Conservation (phyloP, 2,888 invertebrate genomes). For the Yponomeuta malinellus region DNA sequence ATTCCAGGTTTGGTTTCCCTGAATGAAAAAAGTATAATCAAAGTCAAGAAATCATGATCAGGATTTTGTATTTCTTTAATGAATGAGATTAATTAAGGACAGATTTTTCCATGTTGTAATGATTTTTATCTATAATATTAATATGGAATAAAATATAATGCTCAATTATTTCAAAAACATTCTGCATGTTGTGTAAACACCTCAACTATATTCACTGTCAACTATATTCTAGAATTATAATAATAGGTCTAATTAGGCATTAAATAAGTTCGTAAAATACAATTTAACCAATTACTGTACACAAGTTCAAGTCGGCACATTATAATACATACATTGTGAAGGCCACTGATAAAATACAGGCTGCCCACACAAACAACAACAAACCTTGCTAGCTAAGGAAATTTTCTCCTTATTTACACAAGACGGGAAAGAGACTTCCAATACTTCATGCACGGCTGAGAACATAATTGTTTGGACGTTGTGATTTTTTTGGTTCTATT, state of each 20-base stretch:
- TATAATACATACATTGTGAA: neutral
- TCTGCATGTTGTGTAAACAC: too few relatives aligned
- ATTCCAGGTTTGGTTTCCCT: neutral
- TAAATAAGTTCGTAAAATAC: neutral
- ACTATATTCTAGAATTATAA: neutral
- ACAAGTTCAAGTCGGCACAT: neutral
- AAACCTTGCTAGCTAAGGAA: conserved; percentile 13
- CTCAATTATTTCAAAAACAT: too few relatives aligned
- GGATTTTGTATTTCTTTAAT: too few relatives aligned
- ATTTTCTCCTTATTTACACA: conserved; percentile 20
- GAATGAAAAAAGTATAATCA: neutral
- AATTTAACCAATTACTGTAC: neutral
- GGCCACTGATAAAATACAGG: neutral
- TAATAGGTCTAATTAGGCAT: neutral
- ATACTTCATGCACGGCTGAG: conserved; percentile 25
- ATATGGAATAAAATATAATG: too few relatives aligned
- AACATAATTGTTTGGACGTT: neutral
- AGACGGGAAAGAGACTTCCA: conserved; percentile 44
- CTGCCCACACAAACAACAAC: neutral
- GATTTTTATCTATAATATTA: too few relatives aligned
- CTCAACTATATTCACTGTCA: too few relatives aligned
- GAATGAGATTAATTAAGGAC: too few relatives aligned
- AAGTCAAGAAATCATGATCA: neutral
- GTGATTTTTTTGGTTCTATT: neutral
- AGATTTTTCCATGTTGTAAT: too few relatives aligned